Evolutionary conservation across 2,113 vertebrate species (phyloP), one percentile per base, ranked within the genome.

Genomic region (Myocastor coypus): DNA sequence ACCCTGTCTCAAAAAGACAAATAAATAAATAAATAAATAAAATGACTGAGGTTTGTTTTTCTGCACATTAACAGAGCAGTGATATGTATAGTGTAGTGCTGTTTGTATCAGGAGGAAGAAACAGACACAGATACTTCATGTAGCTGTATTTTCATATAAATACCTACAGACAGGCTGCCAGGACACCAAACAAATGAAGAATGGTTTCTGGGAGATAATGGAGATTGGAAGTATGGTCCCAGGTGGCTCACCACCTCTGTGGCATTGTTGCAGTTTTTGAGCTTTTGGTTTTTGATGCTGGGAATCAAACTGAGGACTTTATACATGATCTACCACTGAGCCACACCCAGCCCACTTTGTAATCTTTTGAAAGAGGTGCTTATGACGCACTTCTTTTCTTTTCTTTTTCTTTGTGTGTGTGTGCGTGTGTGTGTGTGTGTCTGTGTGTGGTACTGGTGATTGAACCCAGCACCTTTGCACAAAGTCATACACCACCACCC

Each of bases 101-200:
- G 5, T 94, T 87, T 87, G 12, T 84, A 7, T 96, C 66, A 91
- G 80, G 82, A 83, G 69, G n/a, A 75, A 61, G 81, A 83, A 84
- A n/a, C 11, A 66, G 37, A 46, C 46, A 52, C 80, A 55, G 37
- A 83, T 88, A 7, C 2, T 68, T 86, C 42, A 3, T 83, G 1
- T 50, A 68, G 26, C 28, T 63, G 1, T 75, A 66, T 77, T 95
- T 88, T 90, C n/a, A 50, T 24, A 0, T 52, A 50, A 71, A 95
- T 32, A 24, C 46, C 46, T 77, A 42, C 87, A 6, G 50, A 63
- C 63, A 52, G 14, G 52, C 69, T 83, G 16, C 7, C 7, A 71
- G 82, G 52, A 64, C 17, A 13, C 11, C 55, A 34, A n/a, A 0
- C 0, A 11, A 11, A 8, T 84, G 66, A 10, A 86, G 61, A 69